These are phyloP conservation scores for Campoplex capitator DNA, from an alignment of 2,888 invertebrate genomes.

Conservation along the genomic window DNA sequence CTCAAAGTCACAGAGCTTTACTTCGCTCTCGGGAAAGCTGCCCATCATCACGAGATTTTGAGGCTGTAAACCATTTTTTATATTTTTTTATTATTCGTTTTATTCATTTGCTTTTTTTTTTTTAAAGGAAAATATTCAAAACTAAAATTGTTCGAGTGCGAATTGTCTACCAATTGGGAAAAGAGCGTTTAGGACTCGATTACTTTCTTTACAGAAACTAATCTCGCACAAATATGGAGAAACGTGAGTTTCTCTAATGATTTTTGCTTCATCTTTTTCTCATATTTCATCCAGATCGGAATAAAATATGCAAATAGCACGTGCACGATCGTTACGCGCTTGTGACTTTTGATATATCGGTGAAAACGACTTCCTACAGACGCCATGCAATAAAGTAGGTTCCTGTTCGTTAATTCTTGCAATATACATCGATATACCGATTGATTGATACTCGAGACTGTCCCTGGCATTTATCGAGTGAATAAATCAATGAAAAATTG, in stretches of 20 bases:
- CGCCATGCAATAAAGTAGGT: slow-evolving; percentile 41
- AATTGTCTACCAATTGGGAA: too few relatives aligned
- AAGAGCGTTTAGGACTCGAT: slow-evolving; percentile 9
- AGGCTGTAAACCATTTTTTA: slow-evolving; percentile 85
- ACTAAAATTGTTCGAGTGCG: too few relatives aligned
- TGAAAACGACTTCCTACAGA: slow-evolving; percentile 62
- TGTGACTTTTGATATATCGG: slow-evolving; percentile 48
- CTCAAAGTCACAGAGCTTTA: slow-evolving; percentile 88
- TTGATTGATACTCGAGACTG: background rate
- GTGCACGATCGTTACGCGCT: slow-evolving; percentile 46
- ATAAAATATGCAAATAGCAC: slow-evolving; percentile 46
- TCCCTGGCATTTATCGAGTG: background rate
- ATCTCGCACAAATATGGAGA: slow-evolving; percentile 46
- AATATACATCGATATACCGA: background rate
- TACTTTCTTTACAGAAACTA: slow-evolving; percentile 36
- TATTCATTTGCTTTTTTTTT: too few relatives aligned
- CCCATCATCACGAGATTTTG: slow-evolving; percentile 89
- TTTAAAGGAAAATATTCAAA: too few relatives aligned
- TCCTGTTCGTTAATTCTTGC: slow-evolving; percentile 36
- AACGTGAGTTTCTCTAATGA: slow-evolving; percentile 30
- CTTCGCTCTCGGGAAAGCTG: slow-evolving; percentile 86
- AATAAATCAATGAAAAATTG: background rate
- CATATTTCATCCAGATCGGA: slow-evolving; percentile 2
- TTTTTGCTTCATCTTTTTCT: background rate
- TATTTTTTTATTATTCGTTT: background rate